Base-by-base conservation (phyloP, 2,888 invertebrate species). In the Erebia palarica region DNA sequence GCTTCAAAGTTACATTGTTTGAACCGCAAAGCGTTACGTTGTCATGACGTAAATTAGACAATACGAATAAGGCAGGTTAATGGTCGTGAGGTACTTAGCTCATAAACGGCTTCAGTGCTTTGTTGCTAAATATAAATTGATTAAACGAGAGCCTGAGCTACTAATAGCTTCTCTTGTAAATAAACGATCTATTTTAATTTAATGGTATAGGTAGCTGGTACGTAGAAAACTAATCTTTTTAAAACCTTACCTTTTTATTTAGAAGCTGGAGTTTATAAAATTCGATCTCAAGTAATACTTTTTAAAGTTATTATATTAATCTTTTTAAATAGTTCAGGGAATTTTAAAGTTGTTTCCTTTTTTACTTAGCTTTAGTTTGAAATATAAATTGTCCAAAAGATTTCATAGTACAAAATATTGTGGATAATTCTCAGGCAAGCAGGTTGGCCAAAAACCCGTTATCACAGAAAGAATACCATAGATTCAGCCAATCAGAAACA, bases 21-120 rank as follows among this genome's bases (percentile, higher is more conserved):
- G 68, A 65, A 67, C 67, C 49, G 58, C 66, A 72, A 47, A 67
- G 64, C 21, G 70, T 69, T 49, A 65, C 69, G 65, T 59, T 27
- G 69, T 61, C 67, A 57, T 72, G 70, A 73, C 70, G 68, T 70
- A 73, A 69, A 75, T 74, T 72, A 69, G 72, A 75, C 73, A 76
- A 75, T 73, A 76, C 72, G 75, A 76, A 76, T 75, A 73, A 65
- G 75, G 76, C 75, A 78, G 77, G 74, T 75, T 78, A 79, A 76
- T 75, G 76, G 74, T 75, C 71, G 76, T 75, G 70, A 70, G 73
- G 71, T 55, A 70, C 63, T 66, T 68, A 70, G 70, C 44, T 49
- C 49, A 63, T 63, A 63, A 63, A 63, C 49, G 63, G 63, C 49
- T 63, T 49, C 21, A 63, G 63, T 49, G 63, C 47, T 49, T 21